Evolutionary conservation across 2,113 vertebrate species (phyloP), one percentile per base, ranked within the genome.

Genomic region (Syngnathus typhle): DNA sequence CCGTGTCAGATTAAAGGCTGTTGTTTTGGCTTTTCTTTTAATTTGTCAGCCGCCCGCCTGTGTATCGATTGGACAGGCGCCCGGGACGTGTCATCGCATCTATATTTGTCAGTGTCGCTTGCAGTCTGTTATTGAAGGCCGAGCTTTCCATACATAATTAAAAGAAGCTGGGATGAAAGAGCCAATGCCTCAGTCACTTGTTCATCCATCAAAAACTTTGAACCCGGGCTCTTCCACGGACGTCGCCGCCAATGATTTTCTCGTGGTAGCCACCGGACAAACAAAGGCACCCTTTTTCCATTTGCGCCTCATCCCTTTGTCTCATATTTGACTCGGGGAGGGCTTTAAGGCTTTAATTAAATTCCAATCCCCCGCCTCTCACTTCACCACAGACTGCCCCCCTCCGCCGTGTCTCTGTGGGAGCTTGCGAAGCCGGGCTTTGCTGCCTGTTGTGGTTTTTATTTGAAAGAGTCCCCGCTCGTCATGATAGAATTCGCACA

Each of bases 281-380:
- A 90, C 86, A 90, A 89, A 89, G 82, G 84, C 85, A 86, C 80
- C 83, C 86, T 84, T 87, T 78, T 85, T 75, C 84, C 86, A 85
- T 90, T 84, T 83, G 85, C 76, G 80, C 80, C 86, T 88, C 88
- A 88, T 90, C 88, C 84, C 82, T 84, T 82, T 82, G 80, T 83
- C 84, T 87, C 88, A 90, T 89, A 89, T 90, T 87, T 85, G 86
- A 88, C 86, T 90, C 82, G 71, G 85, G 81, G 86, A 80, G 86
- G 81, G 88, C 75, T 90, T 88, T 85, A 82, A 80, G 83, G 84
- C 84, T 88, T 84, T 90, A 90, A 89, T 88, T 89, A 88, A 90
- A 88, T 89, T 89, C 85, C 88, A 83, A 88, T 86, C 89, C 83
- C 41, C 81, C 66, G 9, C 41, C 41, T 88, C 85, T 88, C 86